Evolutionary conservation across 2,797 vertebrate genomes (phyloP), one percentile per base, ranked within the genome.

Genomic region (Liasis olivaceus): DNA sequence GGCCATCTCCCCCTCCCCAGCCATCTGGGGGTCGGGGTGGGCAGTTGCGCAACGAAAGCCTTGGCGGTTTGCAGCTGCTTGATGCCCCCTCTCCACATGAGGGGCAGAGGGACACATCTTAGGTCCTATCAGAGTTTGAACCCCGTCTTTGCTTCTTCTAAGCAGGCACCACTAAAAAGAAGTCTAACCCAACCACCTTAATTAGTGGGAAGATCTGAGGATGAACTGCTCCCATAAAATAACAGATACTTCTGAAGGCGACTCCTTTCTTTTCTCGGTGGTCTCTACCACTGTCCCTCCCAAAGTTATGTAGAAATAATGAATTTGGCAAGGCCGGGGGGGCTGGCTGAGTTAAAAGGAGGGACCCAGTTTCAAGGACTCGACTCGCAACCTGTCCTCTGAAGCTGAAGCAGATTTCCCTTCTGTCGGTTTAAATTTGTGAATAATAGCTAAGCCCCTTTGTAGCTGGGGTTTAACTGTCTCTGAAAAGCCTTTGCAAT

Each of bases 401-500:
- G 87, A 89, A 66, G 47, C 86, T 92, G 93, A 92, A 95, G 62
- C 2, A 56, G 62, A 89, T 94, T 72, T 91, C 84, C 85, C 91
- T 94, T 94, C 3, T 94, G 54, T 93, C 86, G 63, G 93, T 93
- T 92, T 93, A 93, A 95, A 92, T 92, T 92, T 81, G 28, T 88
- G n/a, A 92, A 89, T 72, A 87, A 85, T 93, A 3, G 90, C 87
- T 95, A 92, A 95, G 95, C 28, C 54, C 47, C 92, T 0, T 89
- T 94, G 87, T 87, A 91, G 58, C 9, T 88, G 88, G 51, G 64
- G 64, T 1, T 89, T 95, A 31, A 0, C 88, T 51, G 89, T 95
- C 59, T 87, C 91, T 7, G 94, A 91, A 95, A 94, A 88, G 12
- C 20, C 90, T 92, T 90, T 94, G 42, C 93, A 93, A 93, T 28